phyloP scores from a whole-genome alignment of 2,888 invertebrate species.

The Periphyllus acericola region DNA sequence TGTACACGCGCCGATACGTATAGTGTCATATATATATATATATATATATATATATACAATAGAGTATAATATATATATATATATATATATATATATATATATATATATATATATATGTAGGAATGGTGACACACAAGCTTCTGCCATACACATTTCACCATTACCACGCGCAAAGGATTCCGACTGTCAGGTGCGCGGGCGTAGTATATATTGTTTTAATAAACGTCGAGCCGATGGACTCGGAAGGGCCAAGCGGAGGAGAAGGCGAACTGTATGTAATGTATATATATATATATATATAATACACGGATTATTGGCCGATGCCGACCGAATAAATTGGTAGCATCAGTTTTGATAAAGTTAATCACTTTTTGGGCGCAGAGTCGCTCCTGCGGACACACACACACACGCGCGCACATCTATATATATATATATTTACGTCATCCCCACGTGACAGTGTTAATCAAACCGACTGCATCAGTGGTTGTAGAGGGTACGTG shows the following conservation, averaged over 20 bases:
- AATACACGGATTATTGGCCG: constrained; percentile 30
- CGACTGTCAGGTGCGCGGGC: constrained; percentile 36
- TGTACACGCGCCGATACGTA: not conserved
- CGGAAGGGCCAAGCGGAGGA: not conserved
- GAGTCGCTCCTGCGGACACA: not conserved
- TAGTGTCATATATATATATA: not conserved
- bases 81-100: not conserved
- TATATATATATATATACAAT: too few relatives aligned
- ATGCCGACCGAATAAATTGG: constrained; percentile 35
- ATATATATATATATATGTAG: too few relatives aligned
- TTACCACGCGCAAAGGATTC: constrained; percentile 42
- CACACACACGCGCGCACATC: not conserved
- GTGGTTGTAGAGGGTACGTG: not conserved
- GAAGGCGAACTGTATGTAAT: not conserved
- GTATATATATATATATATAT: not conserved
- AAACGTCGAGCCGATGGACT: constrained; percentile 5
- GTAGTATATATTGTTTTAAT: constrained; percentile 50
- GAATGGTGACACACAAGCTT: not conserved
- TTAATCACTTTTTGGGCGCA: constrained; percentile 32
- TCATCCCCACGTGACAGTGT: constrained; percentile 24
- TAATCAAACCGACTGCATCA: constrained; percentile 25
- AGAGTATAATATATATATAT: too few relatives aligned
- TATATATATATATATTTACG: not conserved
- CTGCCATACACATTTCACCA: constrained; percentile 37
- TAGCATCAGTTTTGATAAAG: constrained; percentile 50